Evolutionary conservation across 2,113 vertebrate species (phyloP).

Genomic region (Notarius lentiginosus): DNA sequence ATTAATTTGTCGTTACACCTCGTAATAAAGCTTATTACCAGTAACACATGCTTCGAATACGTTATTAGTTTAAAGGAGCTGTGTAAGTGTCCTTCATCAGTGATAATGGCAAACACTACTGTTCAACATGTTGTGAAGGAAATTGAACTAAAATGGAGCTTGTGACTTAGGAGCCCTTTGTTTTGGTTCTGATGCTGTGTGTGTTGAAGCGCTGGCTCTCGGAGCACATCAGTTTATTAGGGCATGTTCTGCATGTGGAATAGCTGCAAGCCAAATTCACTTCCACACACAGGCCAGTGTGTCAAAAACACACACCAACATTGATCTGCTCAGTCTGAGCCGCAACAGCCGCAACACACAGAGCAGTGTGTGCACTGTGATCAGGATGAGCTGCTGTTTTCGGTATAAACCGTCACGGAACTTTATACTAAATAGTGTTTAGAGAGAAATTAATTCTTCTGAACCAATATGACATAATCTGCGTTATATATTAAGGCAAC

Average conservation of each 20-base stretch:
- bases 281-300: constrained; percentile 6
- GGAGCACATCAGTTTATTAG: constrained; percentile 59
- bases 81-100: neutral
- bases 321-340: neutral
- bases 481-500: neutral
- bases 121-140: neutral
- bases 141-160: neutral
- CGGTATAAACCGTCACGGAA: neutral
- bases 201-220: neutral
- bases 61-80: neutral
- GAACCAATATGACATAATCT: neutral
- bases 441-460: neutral
- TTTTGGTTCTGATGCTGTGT: neutral
- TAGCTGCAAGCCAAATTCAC: constrained; percentile 56
- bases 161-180: neutral
- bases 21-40: neutral
- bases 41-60: neutral
- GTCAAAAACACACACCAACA: constrained; percentile 3
- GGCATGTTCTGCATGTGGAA: constrained; percentile 50
- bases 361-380: neutral
- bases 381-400: neutral
- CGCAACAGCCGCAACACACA: neutral
- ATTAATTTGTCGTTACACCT: neutral
- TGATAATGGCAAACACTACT: neutral
- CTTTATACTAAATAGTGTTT: neutral